Conservation (phyloP, 2,888 invertebrate genomes). For the Crocallis elinguaria region DNA sequence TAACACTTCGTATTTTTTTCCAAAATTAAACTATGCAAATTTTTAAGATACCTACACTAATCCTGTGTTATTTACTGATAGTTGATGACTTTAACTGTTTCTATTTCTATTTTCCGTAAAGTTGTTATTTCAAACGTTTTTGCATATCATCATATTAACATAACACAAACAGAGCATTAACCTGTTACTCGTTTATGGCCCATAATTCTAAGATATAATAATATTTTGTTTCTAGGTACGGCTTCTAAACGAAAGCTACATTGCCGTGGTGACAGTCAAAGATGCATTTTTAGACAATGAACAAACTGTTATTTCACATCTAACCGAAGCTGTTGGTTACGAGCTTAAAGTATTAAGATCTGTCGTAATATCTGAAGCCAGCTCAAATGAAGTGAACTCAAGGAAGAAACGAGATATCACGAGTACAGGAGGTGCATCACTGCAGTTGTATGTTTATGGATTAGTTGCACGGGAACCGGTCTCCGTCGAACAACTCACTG, state of each 20-base stretch:
- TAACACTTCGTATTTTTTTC: neutral
- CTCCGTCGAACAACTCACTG: conserved; percentile 53
- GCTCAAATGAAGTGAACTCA: conserved; percentile 34
- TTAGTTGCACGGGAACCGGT: conserved; percentile 63
- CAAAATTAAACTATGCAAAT: conserved; percentile 13
- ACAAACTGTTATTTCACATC: conserved; percentile 50
- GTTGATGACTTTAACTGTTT: conserved; percentile 24
- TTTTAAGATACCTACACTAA: conserved; percentile 14
- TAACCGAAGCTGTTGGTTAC: conserved; percentile 66
- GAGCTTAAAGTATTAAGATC: conserved; percentile 71
- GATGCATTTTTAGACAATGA: conserved; percentile 73
- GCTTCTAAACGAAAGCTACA: conserved; percentile 65
- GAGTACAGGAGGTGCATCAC: conserved; percentile 48
- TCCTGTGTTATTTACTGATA: conserved; percentile 20
- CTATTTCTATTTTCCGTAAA: conserved; percentile 14
- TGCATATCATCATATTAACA: conserved; percentile 20
- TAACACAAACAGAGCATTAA: conserved; percentile 39
- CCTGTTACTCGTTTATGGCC: conserved; percentile 30
- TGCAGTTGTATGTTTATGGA: conserved; percentile 72
- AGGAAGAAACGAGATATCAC: conserved; percentile 47
- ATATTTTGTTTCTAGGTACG: conserved; percentile 68
- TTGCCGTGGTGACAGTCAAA: conserved; percentile 70
- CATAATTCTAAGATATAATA: conserved; percentile 18
- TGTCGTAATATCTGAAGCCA: conserved; percentile 59
- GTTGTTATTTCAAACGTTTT: conserved; percentile 10